Conservation (phyloP, 2,113 vertebrate genomes). For the Gavialis gangeticus region DNA sequence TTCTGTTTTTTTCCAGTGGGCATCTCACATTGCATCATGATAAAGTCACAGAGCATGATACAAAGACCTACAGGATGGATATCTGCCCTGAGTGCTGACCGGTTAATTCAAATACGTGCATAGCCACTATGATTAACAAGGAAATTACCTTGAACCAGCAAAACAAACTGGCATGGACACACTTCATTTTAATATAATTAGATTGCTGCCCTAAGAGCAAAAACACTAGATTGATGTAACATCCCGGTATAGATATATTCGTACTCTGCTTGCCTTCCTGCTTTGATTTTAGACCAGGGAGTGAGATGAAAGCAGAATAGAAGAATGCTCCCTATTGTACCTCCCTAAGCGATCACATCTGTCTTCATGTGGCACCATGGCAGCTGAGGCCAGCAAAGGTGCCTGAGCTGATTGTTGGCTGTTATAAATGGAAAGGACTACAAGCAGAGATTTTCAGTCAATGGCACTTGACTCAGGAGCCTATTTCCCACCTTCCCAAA, state of each 20-base stretch:
- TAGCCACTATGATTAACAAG: slow-evolving; percentile 48
- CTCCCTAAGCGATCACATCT: slow-evolving; percentile 55
- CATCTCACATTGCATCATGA: not conserved
- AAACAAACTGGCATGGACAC: not conserved
- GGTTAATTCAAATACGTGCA: not conserved
- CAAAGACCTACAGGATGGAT: slow-evolving; percentile 2
- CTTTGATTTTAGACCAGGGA: slow-evolving; percentile 59
- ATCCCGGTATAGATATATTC: slow-evolving; percentile 12
- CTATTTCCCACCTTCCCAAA: not conserved
- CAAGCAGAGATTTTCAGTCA: slow-evolving; percentile 34
- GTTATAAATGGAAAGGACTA: slow-evolving; percentile 49
- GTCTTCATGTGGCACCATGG: slow-evolving; percentile 40
- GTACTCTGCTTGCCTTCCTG: slow-evolving; percentile 42
- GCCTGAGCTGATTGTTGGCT: slow-evolving; percentile 54
- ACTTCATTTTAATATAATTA: slow-evolving; percentile 27
- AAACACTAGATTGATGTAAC: slow-evolving; percentile 54
- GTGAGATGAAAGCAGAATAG: slow-evolving; percentile 43
- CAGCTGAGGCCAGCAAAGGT: slow-evolving; percentile 64
- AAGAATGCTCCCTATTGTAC: slow-evolving; percentile 62
- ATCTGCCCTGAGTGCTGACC: not conserved
- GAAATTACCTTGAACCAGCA: slow-evolving; percentile 25
- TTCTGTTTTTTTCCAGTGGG: slow-evolving; percentile 10
- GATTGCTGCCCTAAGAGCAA: slow-evolving; percentile 36
- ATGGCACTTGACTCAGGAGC: slow-evolving; percentile 21
- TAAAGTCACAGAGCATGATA: not conserved